Percentiles rank a stretch among this genome's conserved stretches.
Evolutionary conservation across 2,797 vertebrate species (phyloP).

Genomic region (Manis pentadactyla): DNA sequence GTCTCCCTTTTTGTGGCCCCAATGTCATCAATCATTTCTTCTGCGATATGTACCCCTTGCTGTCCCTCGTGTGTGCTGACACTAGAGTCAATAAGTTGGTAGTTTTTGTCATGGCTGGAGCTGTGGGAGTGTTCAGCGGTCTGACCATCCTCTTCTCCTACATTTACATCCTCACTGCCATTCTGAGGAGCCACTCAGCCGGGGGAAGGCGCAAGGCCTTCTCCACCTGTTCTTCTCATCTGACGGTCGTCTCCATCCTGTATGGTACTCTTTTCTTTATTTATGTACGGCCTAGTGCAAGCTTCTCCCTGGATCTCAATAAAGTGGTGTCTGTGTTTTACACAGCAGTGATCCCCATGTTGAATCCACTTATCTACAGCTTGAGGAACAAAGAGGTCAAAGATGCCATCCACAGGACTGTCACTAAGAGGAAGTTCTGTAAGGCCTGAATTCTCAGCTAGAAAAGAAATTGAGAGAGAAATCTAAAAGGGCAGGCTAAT

Average conservation of each 20-base stretch:
- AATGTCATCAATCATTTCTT: slow-evolving; percentile 40
- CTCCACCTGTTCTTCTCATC: slow-evolving; percentile 56
- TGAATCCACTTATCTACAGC: slow-evolving; percentile 70
- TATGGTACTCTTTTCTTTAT: slow-evolving; percentile 72
- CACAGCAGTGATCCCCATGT: slow-evolving; percentile 60
- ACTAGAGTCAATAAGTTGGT: background rate
- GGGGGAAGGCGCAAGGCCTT: slow-evolving; percentile 56
- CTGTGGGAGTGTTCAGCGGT: slow-evolving; percentile 9
- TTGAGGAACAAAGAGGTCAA: slow-evolving; percentile 70
- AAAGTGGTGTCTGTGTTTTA: slow-evolving; percentile 71
- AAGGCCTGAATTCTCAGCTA: background rate
- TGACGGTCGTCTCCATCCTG: slow-evolving; percentile 32
- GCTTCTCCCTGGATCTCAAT: slow-evolving; percentile 38
- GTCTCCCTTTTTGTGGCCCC: slow-evolving; percentile 42
- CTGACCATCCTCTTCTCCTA: slow-evolving; percentile 30
- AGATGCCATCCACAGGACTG: background rate
- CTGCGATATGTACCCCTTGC: slow-evolving; percentile 11
- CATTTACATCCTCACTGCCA: background rate
- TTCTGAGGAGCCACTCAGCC: slow-evolving; percentile 28
- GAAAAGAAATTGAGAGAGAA: background rate
- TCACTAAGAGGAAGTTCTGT: background rate
- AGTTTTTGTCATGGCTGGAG: background rate
- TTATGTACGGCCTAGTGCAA: slow-evolving; percentile 45
- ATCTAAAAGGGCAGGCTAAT: background rate
- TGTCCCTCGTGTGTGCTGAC: slow-evolving; percentile 44